Evolutionary conservation across 2,113 vertebrate genomes (phyloP), one percentile per base, ranked within the genome.

Genomic region (Oncorhynchus tshawytscha): DNA sequence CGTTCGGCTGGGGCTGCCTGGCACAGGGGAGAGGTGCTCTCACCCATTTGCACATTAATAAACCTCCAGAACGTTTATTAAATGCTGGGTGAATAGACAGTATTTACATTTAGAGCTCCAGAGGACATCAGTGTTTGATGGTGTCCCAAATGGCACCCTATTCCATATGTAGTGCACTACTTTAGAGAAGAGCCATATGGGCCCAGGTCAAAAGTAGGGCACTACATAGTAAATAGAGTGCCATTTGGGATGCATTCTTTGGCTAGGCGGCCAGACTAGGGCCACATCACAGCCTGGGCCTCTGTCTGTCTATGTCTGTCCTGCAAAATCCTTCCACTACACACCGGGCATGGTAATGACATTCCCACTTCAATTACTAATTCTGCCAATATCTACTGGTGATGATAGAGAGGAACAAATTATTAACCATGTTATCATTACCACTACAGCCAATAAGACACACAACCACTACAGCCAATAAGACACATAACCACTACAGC

Each of bases 11-110:
- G 15, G 51, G 51, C 15, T 54, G 51, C 51, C 51, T 54, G 85
- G 85, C 51, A 73, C 73, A 76, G 75, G 77, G 78, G 81, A 76
- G 85, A 74, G 73, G 82, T 60, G 75, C 84, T 87, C 83, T 84
- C 85, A 82, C 84, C 91, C 84, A 93, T 93, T 92, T 91, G 88
- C 90, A 90, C 92, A 93, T 91, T 91, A 93, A 92, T 92, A 92
- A 93, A 93, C 90, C 88, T 88, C 78, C 84, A 87, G 87, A 87
- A 93, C 86, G 86, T 91, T 91, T 92, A 91, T 91, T 91, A 91
- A 92, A 92, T 85, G 91, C 86, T 88, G 64, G 79, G 82, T 89
- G 91, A 91, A 88, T 85, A 88, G 86, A 87, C 82, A 74, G 84
- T 89, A 91, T 94, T 94, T 94, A 88, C 90, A 90, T 76, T 81